Base-by-base conservation (phyloP, 1,140 invertebrate genomes). In the Uloborus diversus region DNA sequence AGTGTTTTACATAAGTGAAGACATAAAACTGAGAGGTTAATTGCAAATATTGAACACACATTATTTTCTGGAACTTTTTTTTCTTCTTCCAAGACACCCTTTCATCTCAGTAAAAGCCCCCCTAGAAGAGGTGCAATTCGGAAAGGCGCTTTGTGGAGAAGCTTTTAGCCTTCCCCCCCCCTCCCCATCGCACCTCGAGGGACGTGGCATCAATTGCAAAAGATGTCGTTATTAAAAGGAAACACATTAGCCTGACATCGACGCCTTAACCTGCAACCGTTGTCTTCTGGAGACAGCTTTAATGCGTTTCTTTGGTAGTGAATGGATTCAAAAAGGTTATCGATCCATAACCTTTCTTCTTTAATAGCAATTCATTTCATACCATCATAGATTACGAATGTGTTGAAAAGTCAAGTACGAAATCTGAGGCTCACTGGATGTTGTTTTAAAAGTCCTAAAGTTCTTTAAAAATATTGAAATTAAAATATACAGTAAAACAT, bases 211-310 rank as follows among this genome's bases (percentile, higher is more conserved):
- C 59, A 75, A 75, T 64, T 73, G 69, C n/a, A 47, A 75, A 53
- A 64, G 57, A 75, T 64, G 59, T 33, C 57, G 71, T 75, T 75
- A 75, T 75, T 75, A 75, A 75, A 75, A 75, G 59, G 71, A 75
- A 75, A 75, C 71, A 42, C 71, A 75, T 75, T 75, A 75, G 37
- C 35, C 27, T 23, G 30, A 61, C 49, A 57, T 73, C 35, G 59
- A 51, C 71, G 71, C 42, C 57, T 64, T 64, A 64, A 64, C 62
- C 70, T 37, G 35, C 30, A 47, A 30, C 23, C 37, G 42, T 49
- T 64, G 71, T 64, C 71, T 73, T 47, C 4, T 11, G n/a, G 47
- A 32, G 27, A 42, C 35, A 30, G 25, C 49, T 69, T 23, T 73
- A 73, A 73, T 73, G 69, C 69, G 33, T 73, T 73, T 73, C 69